Conservation (phyloP, 1,140 invertebrate genomes). For the Scaptodrosophila lebanonensis region DNA sequence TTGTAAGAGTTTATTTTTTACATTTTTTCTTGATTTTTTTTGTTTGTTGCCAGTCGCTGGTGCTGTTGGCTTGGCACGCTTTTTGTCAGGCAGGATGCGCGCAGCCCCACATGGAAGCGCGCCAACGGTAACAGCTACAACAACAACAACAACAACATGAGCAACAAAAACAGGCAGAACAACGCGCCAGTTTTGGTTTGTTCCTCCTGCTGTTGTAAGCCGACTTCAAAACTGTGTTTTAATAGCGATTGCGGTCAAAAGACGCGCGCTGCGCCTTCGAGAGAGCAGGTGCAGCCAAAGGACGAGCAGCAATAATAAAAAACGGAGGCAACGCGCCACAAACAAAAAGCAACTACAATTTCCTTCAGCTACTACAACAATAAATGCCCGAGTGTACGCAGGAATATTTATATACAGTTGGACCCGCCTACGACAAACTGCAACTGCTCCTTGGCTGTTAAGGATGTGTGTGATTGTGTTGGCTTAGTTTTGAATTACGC, state of each 20-base stretch:
- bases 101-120: neutral
- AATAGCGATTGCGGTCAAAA: conserved; percentile 70
- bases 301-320: conserved; percentile 18
- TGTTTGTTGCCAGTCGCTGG: too few species aligned
- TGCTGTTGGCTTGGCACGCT: too few species aligned
- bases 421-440: too few species aligned
- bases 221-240: conserved; percentile 5
- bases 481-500: too few species aligned
- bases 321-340: conserved; percentile 8
- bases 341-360: conserved; percentile 14
- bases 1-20: too few species aligned
- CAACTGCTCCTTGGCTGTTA: too few species aligned
- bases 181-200: conserved; percentile 24
- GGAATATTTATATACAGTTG: too few species aligned
- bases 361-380: conserved; percentile 3
- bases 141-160: neutral
- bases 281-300: conserved; percentile 35
- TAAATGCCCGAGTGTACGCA: too few species aligned
- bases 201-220: conserved; percentile 14
- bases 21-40: too few species aligned
- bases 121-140: neutral
- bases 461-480: too few species aligned
- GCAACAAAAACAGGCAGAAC: neutral
- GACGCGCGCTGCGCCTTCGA: conserved; percentile 52
- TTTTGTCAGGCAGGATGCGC: too few species aligned